Base-by-base conservation (phyloP, 2,888 invertebrate species). In the Cepaea hortensis region DNA sequence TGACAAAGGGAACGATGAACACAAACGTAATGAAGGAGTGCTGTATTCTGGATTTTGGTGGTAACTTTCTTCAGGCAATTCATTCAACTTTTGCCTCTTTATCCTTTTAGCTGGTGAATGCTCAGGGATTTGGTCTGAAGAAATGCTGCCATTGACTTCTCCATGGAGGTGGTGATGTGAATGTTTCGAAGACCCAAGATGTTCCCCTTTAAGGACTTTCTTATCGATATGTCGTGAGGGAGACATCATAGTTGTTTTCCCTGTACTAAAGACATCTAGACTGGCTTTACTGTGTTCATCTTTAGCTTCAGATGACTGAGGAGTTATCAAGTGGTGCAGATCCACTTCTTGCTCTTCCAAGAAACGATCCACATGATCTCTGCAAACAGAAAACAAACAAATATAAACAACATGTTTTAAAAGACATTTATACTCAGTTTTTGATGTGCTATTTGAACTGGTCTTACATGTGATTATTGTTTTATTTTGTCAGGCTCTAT, bases 341-440 rank as follows among this genome's bases (percentile, higher is more conserved):
- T 87, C 87, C 6, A 87, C 87, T 87, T 95, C 95, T 94, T 97
- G 97, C 93, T 98, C 98, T 87, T 94, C 94, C 91, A 98, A 95
- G 95, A 98, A 98, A 91, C 97, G 96, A 93, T 98, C 98, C 98
- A 98, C 98, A 93, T 97, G 98, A 95, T 98, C 98, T 87, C 96
- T 96, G 94, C 65, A 94, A 92, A 79, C 85, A 89, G 87, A 70
- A 75, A 18, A 55, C 55, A 84, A 62, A 55, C 55, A 55, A 55
- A 55, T 55, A 55, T 55, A 55, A 55, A 55, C 11, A 55, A 55
- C 0, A 55, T 55, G 55, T 11, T 55, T 55, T 9, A 9, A 55
- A 55, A 55, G 55, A 55, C 6, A 35, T 35, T 35, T 35, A 35
- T 35, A 35, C 55, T 55, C 55, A 55, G 11, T 55, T 55, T 55